Evolutionary conservation across 2,888 invertebrate species (phyloP), one percentile per base, ranked within the genome.

Genomic region (Crematogaster levior): DNA sequence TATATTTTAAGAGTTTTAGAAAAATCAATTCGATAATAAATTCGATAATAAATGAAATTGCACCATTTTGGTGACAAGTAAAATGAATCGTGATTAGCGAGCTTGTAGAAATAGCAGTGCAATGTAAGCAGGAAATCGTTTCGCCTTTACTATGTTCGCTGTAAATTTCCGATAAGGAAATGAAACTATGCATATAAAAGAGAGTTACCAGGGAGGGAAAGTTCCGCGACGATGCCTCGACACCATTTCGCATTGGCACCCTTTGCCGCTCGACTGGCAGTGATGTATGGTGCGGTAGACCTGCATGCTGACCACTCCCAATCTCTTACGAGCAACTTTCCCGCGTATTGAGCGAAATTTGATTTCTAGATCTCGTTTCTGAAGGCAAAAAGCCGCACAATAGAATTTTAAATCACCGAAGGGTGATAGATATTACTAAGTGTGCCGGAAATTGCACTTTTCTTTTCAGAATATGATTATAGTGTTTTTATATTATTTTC

Each of bases 131-230:
- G n/a, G 24, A 24, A 61, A 40, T 43, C 34, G 63, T 37, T 63
- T 40, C 40, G 53, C 24, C 12, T 56, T 73, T 18, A 21, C 30
- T 30, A 24, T 34, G 43, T 21, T 79, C 77, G 34, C 82, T 75
- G 90, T 92, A 89, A 92, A 92, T 91, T 92, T 93, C 91, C 92
- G 91, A 92, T 92, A 92, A 93, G 94, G 94, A 93, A 94, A 94
- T 93, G 92, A 92, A 91, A 89, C 94, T 94, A 94, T 94, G 94
- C 94, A 94, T 94, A 93, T 93, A 92, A 93, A 93, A 92, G 87
- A 91, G 91, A 87, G 70, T 90, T 91, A 89, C 86, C 90, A 90
- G 80, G 86, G 81, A 61, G 77, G 73, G 88, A 84, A 89, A 87
- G 89, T 89, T 91, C 72, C 89, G 82, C 85, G 89, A 88, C 87